Evolutionary conservation across 2,888 invertebrate genomes (phyloP).

Genomic region (Zaprionus obscuricornis): DNA sequence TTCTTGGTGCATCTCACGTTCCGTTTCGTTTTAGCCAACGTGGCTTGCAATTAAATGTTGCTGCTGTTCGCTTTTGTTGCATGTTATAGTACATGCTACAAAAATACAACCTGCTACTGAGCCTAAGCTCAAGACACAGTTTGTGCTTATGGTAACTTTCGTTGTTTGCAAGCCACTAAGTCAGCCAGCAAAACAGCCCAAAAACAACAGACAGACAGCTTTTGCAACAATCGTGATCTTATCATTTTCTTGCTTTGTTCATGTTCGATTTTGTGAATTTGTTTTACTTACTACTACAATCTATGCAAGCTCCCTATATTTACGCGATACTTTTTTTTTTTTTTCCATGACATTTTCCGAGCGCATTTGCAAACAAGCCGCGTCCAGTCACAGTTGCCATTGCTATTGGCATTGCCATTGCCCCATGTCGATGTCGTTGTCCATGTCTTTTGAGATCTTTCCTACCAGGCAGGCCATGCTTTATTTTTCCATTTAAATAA

Average conservation of each 20-base stretch:
- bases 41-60: conserved; percentile 70
- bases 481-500: conserved; percentile 73
- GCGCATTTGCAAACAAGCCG: conserved; percentile 74
- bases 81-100: conserved; percentile 54
- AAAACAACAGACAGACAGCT: conserved; percentile 6
- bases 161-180: conserved; percentile 28
- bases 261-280: conserved; percentile 76
- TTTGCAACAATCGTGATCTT: conserved; percentile 68
- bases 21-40: conserved; percentile 60
- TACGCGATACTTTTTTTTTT: conserved; percentile 37
- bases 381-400: conserved; percentile 46
- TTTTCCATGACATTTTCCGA: conserved; percentile 71
- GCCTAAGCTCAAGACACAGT: too few relatives aligned
- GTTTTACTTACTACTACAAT: conserved; percentile 57
- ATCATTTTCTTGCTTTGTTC: conserved; percentile 72
- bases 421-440: conserved; percentile 2
- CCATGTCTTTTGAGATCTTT: conserved; percentile 5
- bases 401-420: background rate
- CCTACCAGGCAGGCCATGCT: conserved; percentile 46
- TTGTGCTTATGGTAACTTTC: too few relatives aligned
- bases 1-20: conserved; percentile 40
- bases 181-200: background rate
- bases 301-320: conserved; percentile 22
- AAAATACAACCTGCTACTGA: conserved; percentile 66
- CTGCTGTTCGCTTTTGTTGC: conserved; percentile 44